A percentile compares a stretch with the other conserved stretches of the same genome.
These are phyloP conservation scores for Dynastes tityus DNA, from an alignment of 2,888 invertebrate genomes.

Conservation along the genomic window DNA sequence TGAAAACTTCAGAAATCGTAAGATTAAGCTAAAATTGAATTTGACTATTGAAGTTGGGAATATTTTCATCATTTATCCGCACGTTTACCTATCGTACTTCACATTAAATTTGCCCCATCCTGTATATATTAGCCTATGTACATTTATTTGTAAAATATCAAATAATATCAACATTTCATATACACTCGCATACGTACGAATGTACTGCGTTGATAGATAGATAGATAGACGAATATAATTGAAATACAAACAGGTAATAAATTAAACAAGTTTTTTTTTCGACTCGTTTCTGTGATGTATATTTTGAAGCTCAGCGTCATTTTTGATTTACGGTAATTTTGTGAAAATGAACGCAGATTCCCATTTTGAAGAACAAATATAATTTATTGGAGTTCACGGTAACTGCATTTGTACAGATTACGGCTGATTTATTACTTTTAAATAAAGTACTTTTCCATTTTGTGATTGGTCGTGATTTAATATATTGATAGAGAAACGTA, in stretches of 20 bases:
- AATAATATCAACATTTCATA: neutral
- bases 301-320: conserved; percentile 69
- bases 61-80: no score
- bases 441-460: conserved; percentile 58
- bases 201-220: neutral
- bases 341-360: conserved; percentile 70
- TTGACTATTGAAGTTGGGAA: no score
- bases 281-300: conserved; percentile 58
- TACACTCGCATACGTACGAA: neutral
- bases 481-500: conserved; percentile 52
- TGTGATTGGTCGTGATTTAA: conserved; percentile 53
- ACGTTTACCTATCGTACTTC: neutral
- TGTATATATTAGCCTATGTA: neutral
- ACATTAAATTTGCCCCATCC: neutral
- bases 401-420: conserved; percentile 60
- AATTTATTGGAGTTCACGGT: conserved; percentile 65
- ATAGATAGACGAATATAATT: conserved; percentile 25
- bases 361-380: conserved; percentile 69
- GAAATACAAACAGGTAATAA: conserved; percentile 52
- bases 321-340: conserved; percentile 70
- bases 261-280: conserved; percentile 49
- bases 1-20: no score
- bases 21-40: no score
- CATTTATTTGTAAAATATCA: conserved; percentile 10
- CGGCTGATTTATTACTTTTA: conserved; percentile 59